Evolutionary conservation across 2,113 vertebrate species (phyloP).

Genomic region (Piaya cayana): DNA sequence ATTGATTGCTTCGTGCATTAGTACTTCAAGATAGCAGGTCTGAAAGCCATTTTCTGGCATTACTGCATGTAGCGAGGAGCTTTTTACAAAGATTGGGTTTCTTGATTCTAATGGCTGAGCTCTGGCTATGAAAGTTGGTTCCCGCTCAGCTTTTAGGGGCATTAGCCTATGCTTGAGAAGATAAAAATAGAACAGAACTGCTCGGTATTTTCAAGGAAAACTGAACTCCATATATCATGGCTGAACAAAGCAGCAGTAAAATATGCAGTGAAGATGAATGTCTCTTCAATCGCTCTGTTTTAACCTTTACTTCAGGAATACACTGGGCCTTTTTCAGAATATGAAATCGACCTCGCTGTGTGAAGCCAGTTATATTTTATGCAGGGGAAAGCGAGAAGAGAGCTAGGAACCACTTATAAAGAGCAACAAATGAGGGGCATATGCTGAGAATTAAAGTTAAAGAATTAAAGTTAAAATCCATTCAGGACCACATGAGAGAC

Average conservation of each 20-base stretch:
- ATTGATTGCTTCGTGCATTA: not conserved
- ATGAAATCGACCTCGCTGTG: not conserved
- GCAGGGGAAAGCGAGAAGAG: not conserved
- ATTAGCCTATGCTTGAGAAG: not conserved
- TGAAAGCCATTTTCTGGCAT: not conserved
- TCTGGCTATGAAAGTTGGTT: slow-evolving; percentile 8
- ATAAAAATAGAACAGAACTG: not conserved
- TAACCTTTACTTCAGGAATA: not conserved
- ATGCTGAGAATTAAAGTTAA: not conserved
- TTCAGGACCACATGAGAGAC: not conserved
- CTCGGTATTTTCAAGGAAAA: not conserved
- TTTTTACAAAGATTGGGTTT: not conserved
- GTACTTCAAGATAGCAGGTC: not conserved
- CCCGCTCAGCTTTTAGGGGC: not conserved
- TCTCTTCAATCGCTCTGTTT: not conserved
- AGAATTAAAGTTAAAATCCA: not conserved
- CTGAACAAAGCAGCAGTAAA: not conserved
- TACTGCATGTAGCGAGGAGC: not conserved
- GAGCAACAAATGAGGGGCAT: not conserved
- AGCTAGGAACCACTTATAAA: not conserved
- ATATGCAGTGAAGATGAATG: not conserved
- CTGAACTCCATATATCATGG: not conserved
- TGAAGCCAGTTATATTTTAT: not conserved
- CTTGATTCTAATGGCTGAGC: not conserved
- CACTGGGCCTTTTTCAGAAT: not conserved